Evolutionary conservation across 2,797 vertebrate species (phyloP), one percentile per base, ranked within the genome.

Genomic region (Melopsittacus undulatus): DNA sequence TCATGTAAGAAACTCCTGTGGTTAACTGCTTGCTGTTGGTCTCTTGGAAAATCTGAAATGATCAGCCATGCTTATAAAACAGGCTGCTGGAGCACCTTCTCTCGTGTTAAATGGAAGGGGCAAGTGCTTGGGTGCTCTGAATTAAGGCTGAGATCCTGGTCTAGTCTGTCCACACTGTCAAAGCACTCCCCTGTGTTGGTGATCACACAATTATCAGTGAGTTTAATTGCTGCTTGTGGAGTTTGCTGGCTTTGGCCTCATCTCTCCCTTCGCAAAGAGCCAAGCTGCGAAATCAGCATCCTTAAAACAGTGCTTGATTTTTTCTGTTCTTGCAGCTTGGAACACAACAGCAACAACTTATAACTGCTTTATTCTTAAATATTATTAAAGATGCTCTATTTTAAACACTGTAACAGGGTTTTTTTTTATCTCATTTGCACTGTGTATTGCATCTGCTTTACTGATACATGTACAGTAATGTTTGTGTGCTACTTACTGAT

Each of bases 51-150:
- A 11, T 8, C 16, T 38, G 0, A 29, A 18, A 6, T 2, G 14
- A n/a, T 4, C 34, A 40, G 49, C 34, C 8, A 0, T 1, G 0
- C 7, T 38, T 48, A 7, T 14, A 19, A 20, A 75, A 13, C 0
- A 2, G 73, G 70, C 57, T 43, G 83, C 43, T 75, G 43, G 49
- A 70, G 42, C 45, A 24, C 20, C 34, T 89, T 26, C 52, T 29
- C 38, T 48, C 34, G 32, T 5, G 4, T 42, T n/a, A 6, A 24
- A 2, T 23, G 59, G 67, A 45, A 82, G 49, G 52, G 52, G 21
- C 0, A 4, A 46, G 57, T 9, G 32, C 43, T 73, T 75, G 78
- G 43, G 40, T 80, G 64, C 10, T 67, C 57, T 1, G 2, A 26
- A 23, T 63, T 13, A 13, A 42, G 14, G 43, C 68, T 68, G 51